Conservation (phyloP, 2,113 vertebrate genomes). For the Rostratula benghalensis region DNA sequence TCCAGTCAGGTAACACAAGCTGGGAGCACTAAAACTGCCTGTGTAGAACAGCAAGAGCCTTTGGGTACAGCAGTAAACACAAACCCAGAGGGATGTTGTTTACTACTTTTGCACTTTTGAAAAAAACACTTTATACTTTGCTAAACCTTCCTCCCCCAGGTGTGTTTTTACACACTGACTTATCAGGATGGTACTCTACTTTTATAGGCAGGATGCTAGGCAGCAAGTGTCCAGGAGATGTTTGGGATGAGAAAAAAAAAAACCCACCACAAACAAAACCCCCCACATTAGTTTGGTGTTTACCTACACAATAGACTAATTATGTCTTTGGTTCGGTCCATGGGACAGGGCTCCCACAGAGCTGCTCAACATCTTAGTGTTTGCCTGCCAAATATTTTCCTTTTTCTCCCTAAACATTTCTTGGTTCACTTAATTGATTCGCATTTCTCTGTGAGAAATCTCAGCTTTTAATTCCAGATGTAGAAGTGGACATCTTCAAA, state of each 20-base stretch:
- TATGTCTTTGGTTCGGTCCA: not conserved
- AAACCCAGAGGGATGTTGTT: not conserved
- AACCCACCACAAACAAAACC: too few species aligned
- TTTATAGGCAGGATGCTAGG: not conserved
- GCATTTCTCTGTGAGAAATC: constrained; percentile 59
- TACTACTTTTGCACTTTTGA: constrained; percentile 47
- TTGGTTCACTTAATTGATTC: constrained; percentile 6
- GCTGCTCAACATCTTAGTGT: not conserved
- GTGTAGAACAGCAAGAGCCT: not conserved
- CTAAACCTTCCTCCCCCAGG: not conserved
- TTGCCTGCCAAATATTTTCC: constrained; percentile 31
- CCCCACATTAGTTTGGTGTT: not conserved
- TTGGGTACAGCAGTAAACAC: not conserved
- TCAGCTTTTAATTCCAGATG: constrained; percentile 20
- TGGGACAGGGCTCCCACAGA: not conserved
- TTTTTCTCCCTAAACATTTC: constrained; percentile 14
- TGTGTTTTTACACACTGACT: not conserved
- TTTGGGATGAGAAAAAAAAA: constrained; percentile 13
- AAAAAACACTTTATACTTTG: not conserved
- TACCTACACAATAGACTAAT: not conserved
- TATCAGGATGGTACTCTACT: not conserved
- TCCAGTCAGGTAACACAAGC: not conserved
- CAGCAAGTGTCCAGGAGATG: not conserved
- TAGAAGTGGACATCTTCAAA: constrained; percentile 23
- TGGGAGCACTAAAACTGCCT: not conserved